Conservation (phyloP, 1,140 invertebrate genomes). For the Apis cerana region DNA sequence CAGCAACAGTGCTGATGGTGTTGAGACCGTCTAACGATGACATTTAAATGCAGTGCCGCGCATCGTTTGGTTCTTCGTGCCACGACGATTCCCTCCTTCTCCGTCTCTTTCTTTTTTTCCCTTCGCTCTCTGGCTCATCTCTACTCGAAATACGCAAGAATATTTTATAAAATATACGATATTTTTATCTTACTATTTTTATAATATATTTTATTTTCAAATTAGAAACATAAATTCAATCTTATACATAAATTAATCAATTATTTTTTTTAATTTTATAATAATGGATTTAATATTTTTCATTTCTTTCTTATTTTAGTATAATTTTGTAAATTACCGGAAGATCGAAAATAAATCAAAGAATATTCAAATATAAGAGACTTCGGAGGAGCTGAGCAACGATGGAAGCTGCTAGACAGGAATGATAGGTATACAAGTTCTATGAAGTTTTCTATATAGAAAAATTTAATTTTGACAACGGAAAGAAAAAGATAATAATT, state of each 20-base stretch:
- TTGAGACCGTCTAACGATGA: conserved; percentile 80
- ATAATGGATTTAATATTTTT: background rate
- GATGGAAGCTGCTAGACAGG: conserved; percentile 76
- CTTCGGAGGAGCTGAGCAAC: conserved; percentile 39
- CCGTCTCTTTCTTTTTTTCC: background rate
- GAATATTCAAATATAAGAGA: conserved; percentile 27
- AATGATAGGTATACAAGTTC: conserved; percentile 68
- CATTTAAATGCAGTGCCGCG: conserved; percentile 82
- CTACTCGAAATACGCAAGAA: conserved; percentile 21
- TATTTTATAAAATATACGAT: background rate
- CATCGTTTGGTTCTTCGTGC: conserved; percentile 78
- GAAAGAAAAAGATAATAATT: background rate
- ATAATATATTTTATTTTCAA: background rate
- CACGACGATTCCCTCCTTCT: conserved; percentile 53
- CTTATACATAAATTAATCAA: background rate
- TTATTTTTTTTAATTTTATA: background rate
- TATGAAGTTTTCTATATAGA: background rate
- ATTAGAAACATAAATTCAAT: background rate
- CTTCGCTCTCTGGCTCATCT: background rate
- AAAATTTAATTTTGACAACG: background rate
- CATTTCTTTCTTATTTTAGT: conserved; percentile 6
- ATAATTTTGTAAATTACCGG: too few relatives aligned
- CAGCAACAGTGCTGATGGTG: conserved; percentile 67
- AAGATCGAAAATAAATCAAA: conserved; percentile 1
- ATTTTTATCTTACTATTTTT: background rate